Conservation (phyloP, 1,140 invertebrate genomes). For the Hyles vespertilio region DNA sequence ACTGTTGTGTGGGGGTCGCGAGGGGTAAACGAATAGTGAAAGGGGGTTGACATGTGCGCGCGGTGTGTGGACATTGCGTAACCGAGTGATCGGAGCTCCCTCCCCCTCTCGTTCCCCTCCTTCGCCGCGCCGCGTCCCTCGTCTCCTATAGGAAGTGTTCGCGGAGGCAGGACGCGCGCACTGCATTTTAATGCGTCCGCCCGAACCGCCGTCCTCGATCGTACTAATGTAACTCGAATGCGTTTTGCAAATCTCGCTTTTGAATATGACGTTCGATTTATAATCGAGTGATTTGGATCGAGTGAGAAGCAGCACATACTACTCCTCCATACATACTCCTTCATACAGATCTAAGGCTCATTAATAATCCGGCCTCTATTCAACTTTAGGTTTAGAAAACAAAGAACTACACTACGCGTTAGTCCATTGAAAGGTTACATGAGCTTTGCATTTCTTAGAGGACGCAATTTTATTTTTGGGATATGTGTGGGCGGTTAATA, state of each 20-base stretch:
- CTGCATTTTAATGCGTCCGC: constrained; percentile 33
- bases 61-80: constrained; percentile 18
- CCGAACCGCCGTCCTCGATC: constrained; percentile 15
- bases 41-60: background rate
- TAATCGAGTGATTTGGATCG: background rate
- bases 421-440: too few species aligned
- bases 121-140: background rate
- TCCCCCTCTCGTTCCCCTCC: too few species aligned
- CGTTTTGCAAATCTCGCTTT: constrained; percentile 5
- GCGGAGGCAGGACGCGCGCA: constrained; percentile 25
- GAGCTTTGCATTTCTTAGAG: too few species aligned
- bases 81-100: constrained; percentile 14
- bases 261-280: background rate
- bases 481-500: too few species aligned
- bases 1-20: too few species aligned
- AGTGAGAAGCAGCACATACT: too few species aligned
- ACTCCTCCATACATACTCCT: too few species aligned
- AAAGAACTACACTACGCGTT: too few species aligned
- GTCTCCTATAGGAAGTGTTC: constrained; percentile 21
- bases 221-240: constrained; percentile 15
- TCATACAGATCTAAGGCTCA: background rate
- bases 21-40: background rate
- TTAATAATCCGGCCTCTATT: too few species aligned
- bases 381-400: too few species aligned
- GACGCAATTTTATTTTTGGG: too few species aligned